Evolutionary conservation across 2,888 invertebrate species (phyloP).

Genomic region (Drosophila infuscata): DNA sequence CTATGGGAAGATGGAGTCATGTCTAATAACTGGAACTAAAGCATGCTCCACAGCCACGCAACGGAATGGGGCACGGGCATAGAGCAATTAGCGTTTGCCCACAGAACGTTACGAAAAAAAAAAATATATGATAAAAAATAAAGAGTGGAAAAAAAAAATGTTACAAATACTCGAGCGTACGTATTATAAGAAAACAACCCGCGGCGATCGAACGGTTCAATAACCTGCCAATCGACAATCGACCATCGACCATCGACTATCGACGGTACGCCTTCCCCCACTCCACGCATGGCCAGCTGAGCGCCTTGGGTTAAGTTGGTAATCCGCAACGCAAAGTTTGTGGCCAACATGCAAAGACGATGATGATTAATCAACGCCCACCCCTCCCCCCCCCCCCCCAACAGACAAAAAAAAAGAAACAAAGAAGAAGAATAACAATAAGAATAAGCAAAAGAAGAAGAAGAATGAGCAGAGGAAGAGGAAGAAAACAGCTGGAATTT

Average conservation of each 20-base stretch:
- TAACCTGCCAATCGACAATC: conserved; percentile 66
- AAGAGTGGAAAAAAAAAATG: conserved; percentile 41
- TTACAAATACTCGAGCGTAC: conserved; percentile 59
- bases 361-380: conserved; percentile 74
- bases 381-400: conserved; percentile 31
- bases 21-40: conserved; percentile 80
- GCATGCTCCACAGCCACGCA: conserved; percentile 54
- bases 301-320: conserved; percentile 14
- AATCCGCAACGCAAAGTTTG: conserved; percentile 29
- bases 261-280: background rate
- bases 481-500: conserved; percentile 26
- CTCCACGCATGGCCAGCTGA: conserved; percentile 5
- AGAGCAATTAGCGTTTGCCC: conserved; percentile 69
- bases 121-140: conserved; percentile 26
- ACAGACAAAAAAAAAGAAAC: conserved; percentile 14
- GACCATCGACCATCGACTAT: conserved; percentile 38
- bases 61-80: conserved; percentile 35
- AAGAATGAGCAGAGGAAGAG: background rate
- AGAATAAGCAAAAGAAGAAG: conserved; percentile 5
- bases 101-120: conserved; percentile 38
- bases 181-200: conserved; percentile 28
- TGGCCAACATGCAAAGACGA: conserved; percentile 48
- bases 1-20: conserved; percentile 44
- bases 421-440: conserved; percentile 4
- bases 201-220: conserved; percentile 54